Conservation (phyloP, 2,113 vertebrate genomes). For the Orycteropus afer region DNA sequence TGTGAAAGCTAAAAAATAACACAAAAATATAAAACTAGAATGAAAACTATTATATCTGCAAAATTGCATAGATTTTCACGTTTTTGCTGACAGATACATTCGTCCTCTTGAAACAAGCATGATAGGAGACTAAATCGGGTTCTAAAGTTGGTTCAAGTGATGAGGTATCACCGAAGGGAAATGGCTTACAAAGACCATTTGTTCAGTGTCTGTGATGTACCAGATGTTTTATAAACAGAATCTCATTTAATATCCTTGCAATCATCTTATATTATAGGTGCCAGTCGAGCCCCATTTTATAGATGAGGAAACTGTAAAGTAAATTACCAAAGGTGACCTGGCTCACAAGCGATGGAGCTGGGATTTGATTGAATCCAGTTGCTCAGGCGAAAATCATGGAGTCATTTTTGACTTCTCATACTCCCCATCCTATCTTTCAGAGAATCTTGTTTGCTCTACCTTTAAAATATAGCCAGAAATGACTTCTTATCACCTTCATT, state of each 20-base stretch:
- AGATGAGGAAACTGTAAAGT: neutral
- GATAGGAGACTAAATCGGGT: neutral
- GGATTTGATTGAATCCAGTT: neutral
- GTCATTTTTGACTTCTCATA: neutral
- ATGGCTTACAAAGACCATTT: neutral
- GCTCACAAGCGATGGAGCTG: neutral
- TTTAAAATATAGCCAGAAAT: neutral
- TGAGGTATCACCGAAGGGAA: neutral
- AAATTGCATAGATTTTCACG: neutral
- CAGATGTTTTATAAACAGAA: neutral
- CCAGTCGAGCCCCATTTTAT: neutral
- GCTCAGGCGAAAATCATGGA: neutral
- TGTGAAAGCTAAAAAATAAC: neutral
- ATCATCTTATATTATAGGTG: neutral
- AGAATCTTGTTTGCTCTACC: neutral
- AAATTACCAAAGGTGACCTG: neutral
- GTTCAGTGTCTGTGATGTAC: neutral
- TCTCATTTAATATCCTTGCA: neutral
- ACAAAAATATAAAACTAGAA: neutral
- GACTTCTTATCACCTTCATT: neutral
- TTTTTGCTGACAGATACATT: neutral
- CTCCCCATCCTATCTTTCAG: neutral
- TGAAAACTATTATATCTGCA: neutral
- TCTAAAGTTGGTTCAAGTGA: neutral
- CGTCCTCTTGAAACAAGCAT: neutral